Base-by-base conservation (phyloP, 53 echinoderm and acorn worm species). In the Arbacia lixula region DNA sequence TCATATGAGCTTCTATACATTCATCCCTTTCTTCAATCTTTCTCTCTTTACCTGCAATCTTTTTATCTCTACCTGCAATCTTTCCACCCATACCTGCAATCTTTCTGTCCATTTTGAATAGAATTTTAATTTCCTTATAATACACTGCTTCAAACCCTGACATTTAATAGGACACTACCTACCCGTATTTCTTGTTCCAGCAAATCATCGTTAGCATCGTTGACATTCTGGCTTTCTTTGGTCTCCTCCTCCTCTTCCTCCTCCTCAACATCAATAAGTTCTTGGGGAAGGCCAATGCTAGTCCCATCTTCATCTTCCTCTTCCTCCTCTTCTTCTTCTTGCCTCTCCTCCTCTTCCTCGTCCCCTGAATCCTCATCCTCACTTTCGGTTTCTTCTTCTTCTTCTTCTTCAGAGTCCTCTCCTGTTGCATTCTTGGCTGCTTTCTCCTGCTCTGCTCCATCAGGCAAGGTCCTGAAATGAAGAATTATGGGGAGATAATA, bases 311-410 rank as follows among this genome's bases (percentile, higher is more conserved):
- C 89, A 84, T 88, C 86, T 38, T 90, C 69, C 5, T 61, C 83
- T 36, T 89, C 92, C 4, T 87, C 68, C 51, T 90, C 73, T 31
- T 53, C 82, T 20, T 89, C 86, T 3, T 87, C 90, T 36, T 85
- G 68, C 38, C 76, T 85, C 12, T 84, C 90, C 24, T 71, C 80
- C 39, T 82, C 83, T 42, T 52, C 68, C 6, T 43, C 43, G 26
- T 84, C 66, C 12, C 28, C 74, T 29, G 16, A 54, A 41, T 20
- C 20, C 6, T 69, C 55, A 53, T 68, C 71, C 19, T 73, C 86
- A 32, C 73, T 73, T 58, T 74, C 71, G 0, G 54, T 77, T 52
- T 68, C 87, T 53, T 79, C 80, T 24, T 68, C 81, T 1, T 79
- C 16, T 20, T 71, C 84, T 14, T 53, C 39, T 21, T 64, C 79